These are phyloP conservation scores for Elgaria multicarinata DNA, from an alignment of 2,113 vertebrate genomes.

Conservation along the genomic window DNA sequence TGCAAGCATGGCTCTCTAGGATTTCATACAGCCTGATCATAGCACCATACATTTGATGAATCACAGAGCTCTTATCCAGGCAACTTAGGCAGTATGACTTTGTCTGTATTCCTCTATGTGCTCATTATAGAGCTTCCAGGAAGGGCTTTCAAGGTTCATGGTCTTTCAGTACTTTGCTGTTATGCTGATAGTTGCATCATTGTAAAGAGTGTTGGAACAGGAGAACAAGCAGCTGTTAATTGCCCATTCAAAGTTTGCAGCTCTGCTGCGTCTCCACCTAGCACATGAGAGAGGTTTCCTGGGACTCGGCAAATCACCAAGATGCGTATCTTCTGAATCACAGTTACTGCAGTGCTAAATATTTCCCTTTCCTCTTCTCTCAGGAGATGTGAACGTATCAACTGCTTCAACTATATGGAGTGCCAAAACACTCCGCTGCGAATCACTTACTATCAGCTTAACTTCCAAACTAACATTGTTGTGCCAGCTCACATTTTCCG, in stretches of 20 bases:
- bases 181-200: neutral
- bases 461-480: conserved; percentile 89
- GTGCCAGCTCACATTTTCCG: conserved; percentile 93
- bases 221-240: conserved; percentile 4
- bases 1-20: neutral
- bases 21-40: neutral
- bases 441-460: conserved; percentile 93
- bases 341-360: neutral
- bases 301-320: neutral
- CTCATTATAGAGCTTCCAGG: neutral
- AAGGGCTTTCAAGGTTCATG: rapidly evolving
- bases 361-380: neutral
- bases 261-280: neutral
- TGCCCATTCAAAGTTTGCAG: neutral
- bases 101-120: neutral
- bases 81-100: neutral
- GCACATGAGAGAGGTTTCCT: neutral
- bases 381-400: conserved; percentile 89
- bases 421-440: conserved; percentile 86
- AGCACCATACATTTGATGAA: neutral
- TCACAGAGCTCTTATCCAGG: neutral
- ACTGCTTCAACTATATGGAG: conserved; percentile 85
- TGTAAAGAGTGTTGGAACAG: neutral
- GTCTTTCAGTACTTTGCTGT: neutral
- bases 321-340: rapidly evolving